Evolutionary conservation across 2,888 invertebrate genomes (phyloP), one percentile per base, ranked within the genome.

Genomic region (Entomobrya multifasciata): DNA sequence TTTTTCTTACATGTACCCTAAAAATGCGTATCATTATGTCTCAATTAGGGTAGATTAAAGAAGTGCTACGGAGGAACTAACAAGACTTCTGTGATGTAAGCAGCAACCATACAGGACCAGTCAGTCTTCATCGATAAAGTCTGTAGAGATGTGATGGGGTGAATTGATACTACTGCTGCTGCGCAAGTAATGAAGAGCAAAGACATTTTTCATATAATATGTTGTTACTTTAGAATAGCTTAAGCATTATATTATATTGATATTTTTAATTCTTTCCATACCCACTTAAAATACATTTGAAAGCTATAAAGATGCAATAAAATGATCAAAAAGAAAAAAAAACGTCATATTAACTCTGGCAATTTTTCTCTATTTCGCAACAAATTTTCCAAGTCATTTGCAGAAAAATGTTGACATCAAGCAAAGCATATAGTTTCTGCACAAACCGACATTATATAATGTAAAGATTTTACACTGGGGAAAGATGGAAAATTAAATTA

Each of bases 351-450:
- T 57, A 41, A 44, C 11, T 82, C 74, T 60, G 57, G 49, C 55
- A 79, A 85, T 85, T 79, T 85, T 78, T 84, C 84, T 65, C 30
- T n/a, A 77, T 84, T 70, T 84, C 84, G 65, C 67, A 67, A 67
- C 36, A 67, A 30, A 84, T 84, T 84, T 78, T 70, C 70, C 65
- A 84, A 84, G 22, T 27, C 65, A 84, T 84, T 84, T 84, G 84
- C 84, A 77, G 77, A 67, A 84, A 77, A 44, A 13, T 44, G 20
- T 22, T 70, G 67, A 70, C 77, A 77, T 8, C 57, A 22, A 44
- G 44, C 44, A 8, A 15, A 4, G 0, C 36, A 65, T 60, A n/a
- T 36, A 36, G 36, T 44, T 70, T 70, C 15, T 20, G n/a, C 20
- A 77, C 17, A 44, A 22, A 41, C 1, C 10, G n/a, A n/a, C n/a